These are phyloP conservation scores for Polylopha cassiicola DNA, from an alignment of 2,888 invertebrate species.

Conservation along the genomic window DNA sequence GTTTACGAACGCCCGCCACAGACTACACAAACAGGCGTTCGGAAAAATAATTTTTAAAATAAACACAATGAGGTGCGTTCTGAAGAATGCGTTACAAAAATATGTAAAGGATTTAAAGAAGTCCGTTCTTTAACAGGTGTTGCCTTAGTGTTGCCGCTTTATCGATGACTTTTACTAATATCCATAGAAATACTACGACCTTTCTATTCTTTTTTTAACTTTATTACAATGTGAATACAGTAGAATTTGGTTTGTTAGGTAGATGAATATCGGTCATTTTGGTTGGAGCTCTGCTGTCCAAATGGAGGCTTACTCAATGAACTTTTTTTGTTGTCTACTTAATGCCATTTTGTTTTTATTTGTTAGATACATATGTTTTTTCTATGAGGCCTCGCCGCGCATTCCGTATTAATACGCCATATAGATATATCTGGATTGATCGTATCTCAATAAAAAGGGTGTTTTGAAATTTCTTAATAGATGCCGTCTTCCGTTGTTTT, in stretches of 20 bases:
- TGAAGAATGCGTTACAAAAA: slow-evolving; percentile 66
- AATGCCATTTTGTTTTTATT: slow-evolving; percentile 72
- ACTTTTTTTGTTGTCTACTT: slow-evolving; percentile 62
- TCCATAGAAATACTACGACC: neutral
- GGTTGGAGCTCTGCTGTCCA: slow-evolving; percentile 32
- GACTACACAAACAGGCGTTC: slow-evolving; percentile 19
- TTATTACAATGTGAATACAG: slow-evolving; percentile 8
- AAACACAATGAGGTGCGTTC: slow-evolving; percentile 57
- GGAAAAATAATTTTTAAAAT: slow-evolving; percentile 41
- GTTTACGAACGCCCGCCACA: slow-evolving; percentile 40
- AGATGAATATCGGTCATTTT: slow-evolving; percentile 10
- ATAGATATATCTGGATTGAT: slow-evolving; percentile 43
- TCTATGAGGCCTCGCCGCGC: slow-evolving; percentile 46
- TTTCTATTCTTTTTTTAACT: slow-evolving; percentile 10
- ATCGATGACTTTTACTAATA: slow-evolving; percentile 20
- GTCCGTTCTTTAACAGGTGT: slow-evolving; percentile 63
- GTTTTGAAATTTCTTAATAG: slow-evolving; percentile 65
- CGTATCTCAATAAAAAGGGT: slow-evolving; percentile 64
- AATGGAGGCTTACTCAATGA: slow-evolving; percentile 59
- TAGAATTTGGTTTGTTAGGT: slow-evolving; percentile 22
- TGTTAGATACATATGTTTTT: slow-evolving; percentile 59
- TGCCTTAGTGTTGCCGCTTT: slow-evolving; percentile 39
- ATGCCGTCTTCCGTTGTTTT: slow-evolving; percentile 47
- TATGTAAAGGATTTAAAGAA: slow-evolving; percentile 63
- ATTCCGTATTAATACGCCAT: slow-evolving; percentile 60